Evolutionary conservation across 2,113 vertebrate genomes (phyloP).

Genomic region (Casuarius casuarius): DNA sequence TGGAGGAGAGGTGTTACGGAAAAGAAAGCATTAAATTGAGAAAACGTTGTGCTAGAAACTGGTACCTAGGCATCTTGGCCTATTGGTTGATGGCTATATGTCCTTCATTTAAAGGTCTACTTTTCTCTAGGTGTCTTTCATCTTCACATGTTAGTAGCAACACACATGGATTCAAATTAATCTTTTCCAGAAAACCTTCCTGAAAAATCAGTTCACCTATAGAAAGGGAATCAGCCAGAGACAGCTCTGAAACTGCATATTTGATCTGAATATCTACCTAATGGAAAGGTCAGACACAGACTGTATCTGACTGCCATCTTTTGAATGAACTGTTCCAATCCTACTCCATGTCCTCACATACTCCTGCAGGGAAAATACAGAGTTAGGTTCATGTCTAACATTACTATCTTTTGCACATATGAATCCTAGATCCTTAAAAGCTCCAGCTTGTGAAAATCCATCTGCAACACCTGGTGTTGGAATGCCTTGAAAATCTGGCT

Average conservation of each 20-base stretch:
- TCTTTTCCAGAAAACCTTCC: background rate
- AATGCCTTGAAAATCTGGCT: background rate
- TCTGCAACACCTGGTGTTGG: background rate
- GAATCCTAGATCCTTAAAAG: background rate
- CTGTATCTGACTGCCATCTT: constrained; percentile 4
- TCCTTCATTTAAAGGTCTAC: background rate
- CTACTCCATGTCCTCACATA: background rate
- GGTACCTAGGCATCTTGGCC: background rate
- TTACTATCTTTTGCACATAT: background rate
- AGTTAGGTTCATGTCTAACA: background rate
- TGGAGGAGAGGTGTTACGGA: background rate
- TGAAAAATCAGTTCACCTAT: background rate
- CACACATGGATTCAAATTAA: background rate
- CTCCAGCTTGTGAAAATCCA: background rate
- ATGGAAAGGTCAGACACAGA: background rate
- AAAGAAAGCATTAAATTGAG: background rate
- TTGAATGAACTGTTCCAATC: background rate
- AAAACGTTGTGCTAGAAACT: background rate
- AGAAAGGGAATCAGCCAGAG: background rate
- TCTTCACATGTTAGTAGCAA: background rate
- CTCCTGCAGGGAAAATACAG: background rate
- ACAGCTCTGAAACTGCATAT: background rate
- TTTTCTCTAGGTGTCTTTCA: background rate
- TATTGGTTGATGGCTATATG: background rate
- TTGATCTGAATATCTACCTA: background rate